Percentiles rank a stretch among this genome's conserved stretches.
Conservation (phyloP, 2,888 invertebrate species). For the Steromphala cineraria region DNA sequence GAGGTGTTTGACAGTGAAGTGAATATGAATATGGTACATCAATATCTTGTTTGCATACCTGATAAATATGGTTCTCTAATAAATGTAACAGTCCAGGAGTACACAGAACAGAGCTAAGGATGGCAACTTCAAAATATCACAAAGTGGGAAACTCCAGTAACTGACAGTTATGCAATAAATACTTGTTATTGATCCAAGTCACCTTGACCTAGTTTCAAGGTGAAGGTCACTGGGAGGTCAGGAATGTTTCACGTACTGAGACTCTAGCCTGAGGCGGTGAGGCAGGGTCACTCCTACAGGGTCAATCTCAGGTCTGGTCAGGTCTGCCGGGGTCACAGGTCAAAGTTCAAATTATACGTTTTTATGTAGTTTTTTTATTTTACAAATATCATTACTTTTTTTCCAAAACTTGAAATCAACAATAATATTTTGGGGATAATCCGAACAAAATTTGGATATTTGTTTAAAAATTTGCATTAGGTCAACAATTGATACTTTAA, state of each 20-base stretch:
- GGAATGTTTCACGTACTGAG: not conserved
- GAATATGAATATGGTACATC: not conserved
- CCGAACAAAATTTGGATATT: too few species aligned
- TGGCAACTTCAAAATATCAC: slow-evolving; percentile 12
- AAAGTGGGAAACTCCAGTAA: not conserved
- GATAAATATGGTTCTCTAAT: slow-evolving; percentile 18
- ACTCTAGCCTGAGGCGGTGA: too few species aligned
- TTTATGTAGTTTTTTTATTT: too few species aligned
- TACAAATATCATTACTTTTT: too few species aligned
- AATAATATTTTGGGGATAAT: too few species aligned
- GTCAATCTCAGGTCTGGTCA: too few species aligned
- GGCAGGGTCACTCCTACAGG: too few species aligned
- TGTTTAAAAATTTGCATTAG: too few species aligned
- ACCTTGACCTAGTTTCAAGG: not conserved
- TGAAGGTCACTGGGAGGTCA: not conserved
- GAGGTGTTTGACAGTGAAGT: not conserved
- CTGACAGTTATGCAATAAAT: slow-evolving; percentile 13
- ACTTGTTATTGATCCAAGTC: not conserved
- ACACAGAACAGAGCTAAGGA: not conserved
- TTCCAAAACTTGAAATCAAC: too few species aligned
- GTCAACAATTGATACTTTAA: too few species aligned
- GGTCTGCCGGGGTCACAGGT: too few species aligned
- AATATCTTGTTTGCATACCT: slow-evolving; percentile 16
- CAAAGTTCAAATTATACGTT: too few species aligned
- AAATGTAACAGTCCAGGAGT: slow-evolving; percentile 1